These are phyloP conservation scores for Rotaria macrura DNA, from an alignment of 2,888 invertebrate genomes.

Conservation along the genomic window DNA sequence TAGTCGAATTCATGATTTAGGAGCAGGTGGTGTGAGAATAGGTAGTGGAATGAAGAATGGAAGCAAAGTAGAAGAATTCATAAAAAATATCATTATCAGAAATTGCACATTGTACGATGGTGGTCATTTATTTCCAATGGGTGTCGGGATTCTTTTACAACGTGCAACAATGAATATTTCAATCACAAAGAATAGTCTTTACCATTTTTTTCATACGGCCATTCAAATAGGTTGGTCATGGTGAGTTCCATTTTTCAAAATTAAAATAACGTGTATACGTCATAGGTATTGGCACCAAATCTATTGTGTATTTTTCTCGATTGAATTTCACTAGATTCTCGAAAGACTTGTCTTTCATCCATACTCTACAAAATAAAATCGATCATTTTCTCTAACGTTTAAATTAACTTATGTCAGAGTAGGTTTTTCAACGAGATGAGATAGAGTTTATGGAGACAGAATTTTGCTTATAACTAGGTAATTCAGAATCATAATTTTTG, in stretches of 20 bases:
- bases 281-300: too few relatives aligned
- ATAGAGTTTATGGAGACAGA: too few relatives aligned
- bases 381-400: too few relatives aligned
- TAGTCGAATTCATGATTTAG: constrained; percentile 9
- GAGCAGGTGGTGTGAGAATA: neutral
- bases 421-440: too few relatives aligned
- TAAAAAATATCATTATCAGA: neutral
- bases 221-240: constrained; percentile 10
- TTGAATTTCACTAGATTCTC: too few relatives aligned
- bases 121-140: neutral
- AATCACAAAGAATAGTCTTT: neutral
- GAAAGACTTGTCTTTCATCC: too few relatives aligned
- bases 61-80: neutral
- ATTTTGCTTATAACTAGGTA: too few relatives aligned
- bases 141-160: neutral
- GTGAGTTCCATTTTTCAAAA: neutral
- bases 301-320: too few relatives aligned
- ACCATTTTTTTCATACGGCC: neutral
- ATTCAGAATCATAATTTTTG: too few relatives aligned
- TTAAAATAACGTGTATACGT: too few relatives aligned
- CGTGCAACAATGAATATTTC: neutral
- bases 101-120: neutral
- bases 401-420: too few relatives aligned
- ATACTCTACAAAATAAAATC: too few relatives aligned
- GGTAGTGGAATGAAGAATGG: neutral